Evolutionary conservation across 2,797 vertebrate species (phyloP).

Genomic region (Coracias cyanogaster): DNA sequence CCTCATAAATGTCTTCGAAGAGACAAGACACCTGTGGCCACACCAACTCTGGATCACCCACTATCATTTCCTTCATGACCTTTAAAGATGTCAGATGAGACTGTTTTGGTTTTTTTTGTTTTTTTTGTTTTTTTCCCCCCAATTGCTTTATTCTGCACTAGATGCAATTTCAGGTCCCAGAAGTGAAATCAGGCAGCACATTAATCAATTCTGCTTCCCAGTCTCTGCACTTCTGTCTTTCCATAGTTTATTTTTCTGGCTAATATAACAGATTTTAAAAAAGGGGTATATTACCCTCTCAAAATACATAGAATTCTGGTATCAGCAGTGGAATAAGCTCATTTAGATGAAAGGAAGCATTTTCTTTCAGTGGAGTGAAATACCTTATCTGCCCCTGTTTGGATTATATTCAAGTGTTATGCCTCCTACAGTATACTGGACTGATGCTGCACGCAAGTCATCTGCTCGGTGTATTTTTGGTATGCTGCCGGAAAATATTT

Average conservation of each 20-base stretch:
- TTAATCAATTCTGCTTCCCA: conserved; percentile 66
- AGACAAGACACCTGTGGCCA: conserved; percentile 34
- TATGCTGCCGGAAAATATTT: conserved; percentile 60
- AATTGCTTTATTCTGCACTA: conserved; percentile 48
- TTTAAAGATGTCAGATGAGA: conserved; percentile 67
- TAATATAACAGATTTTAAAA: conserved; percentile 44
- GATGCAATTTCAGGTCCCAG: conserved; percentile 61
- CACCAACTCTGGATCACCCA: background rate
- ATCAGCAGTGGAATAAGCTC: conserved; percentile 38
- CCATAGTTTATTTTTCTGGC: conserved; percentile 53
- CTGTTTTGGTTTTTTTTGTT: background rate
- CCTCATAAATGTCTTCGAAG: conserved; percentile 16
- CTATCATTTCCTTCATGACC: conserved; percentile 64
- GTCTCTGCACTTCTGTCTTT: conserved; percentile 6
- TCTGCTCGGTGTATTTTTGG: conserved; percentile 57
- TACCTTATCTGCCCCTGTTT: conserved; percentile 57
- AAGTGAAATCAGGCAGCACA: conserved; percentile 71
- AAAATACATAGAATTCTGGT: background rate
- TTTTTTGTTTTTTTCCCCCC: background rate
- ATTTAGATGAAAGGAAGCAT: conserved; percentile 62
- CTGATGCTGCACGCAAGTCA: conserved; percentile 57
- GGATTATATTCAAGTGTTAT: conserved; percentile 56
- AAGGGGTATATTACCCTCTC: conserved; percentile 1
- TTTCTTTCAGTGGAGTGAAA: conserved; percentile 59
- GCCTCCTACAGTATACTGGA: conserved; percentile 50